Percentiles rank a stretch among this genome's conserved stretches.
These are phyloP conservation scores for Neocrepidodera transversa DNA, from an alignment of 2,888 invertebrate genomes.

Conservation along the genomic window DNA sequence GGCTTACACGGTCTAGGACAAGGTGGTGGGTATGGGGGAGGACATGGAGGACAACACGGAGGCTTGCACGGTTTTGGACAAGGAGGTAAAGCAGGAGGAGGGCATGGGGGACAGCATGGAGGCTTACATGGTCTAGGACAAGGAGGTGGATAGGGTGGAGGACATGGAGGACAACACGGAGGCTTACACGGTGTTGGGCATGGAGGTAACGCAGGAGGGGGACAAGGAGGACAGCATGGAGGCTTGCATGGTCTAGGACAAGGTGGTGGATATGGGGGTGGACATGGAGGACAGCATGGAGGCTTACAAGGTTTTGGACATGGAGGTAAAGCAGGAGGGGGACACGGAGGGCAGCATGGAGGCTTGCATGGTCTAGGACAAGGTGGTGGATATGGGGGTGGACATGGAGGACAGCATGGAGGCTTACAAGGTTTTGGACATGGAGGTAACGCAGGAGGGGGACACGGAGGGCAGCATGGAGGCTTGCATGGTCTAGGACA, in stretches of 20 bases:
- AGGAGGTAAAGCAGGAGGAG: neutral
- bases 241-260: neutral
- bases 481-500: neutral
- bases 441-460: neutral
- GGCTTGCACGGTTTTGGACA: neutral
- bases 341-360: neutral
- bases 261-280: neutral
- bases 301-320: neutral
- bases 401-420: neutral
- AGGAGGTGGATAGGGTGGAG: neutral
- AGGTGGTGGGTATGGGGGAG: neutral
- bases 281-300: slow-evolving; percentile 1
- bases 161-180: slow-evolving; percentile 4
- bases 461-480: neutral
- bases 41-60: neutral
- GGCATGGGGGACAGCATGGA: neutral
- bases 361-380: neutral
- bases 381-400: neutral
- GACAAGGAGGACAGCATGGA: neutral
- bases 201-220: neutral
- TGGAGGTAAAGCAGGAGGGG: neutral
- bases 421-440: neutral
- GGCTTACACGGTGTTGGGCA: neutral
- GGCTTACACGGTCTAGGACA: neutral
- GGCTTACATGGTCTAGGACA: neutral